phyloP scores from a whole-genome alignment of 2,113 vertebrate species.

The Strix aluco region DNA sequence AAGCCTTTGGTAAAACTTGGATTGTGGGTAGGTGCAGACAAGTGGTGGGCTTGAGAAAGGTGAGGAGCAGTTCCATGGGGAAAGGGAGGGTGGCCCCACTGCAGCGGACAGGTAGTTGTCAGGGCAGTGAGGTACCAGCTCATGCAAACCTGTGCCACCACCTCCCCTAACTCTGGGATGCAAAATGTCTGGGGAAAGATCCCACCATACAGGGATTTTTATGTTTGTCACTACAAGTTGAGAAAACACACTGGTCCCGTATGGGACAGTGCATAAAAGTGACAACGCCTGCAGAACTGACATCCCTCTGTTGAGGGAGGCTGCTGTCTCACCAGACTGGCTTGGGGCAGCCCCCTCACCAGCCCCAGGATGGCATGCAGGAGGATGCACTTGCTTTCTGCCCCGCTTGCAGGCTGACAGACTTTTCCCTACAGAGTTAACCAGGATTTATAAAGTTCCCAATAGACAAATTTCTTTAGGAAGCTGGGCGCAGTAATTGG shows the following conservation, averaged over 20 bases:
- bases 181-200: neutral
- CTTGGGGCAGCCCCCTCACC: neutral
- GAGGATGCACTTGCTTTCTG: neutral
- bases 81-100: neutral
- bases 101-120: neutral
- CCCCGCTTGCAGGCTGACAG: fast-evolving
- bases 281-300: neutral
- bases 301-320: neutral
- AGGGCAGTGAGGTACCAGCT: neutral
- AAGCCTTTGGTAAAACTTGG: neutral
- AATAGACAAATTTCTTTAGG: neutral
- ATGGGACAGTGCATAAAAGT: too few species aligned
- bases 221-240: neutral
- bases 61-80: neutral
- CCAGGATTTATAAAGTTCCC: neutral
- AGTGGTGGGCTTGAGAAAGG: neutral
- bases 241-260: neutral
- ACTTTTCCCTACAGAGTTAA: neutral
- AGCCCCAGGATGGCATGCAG: neutral
- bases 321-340: neutral
- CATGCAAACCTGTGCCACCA: neutral
- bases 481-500: conserved; percentile 12
- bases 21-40: neutral
- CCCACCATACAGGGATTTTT: neutral
- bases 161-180: neutral